These are phyloP conservation scores for Diplazon laetatorius DNA, from an alignment of 2,888 invertebrate genomes.

Conservation along the genomic window DNA sequence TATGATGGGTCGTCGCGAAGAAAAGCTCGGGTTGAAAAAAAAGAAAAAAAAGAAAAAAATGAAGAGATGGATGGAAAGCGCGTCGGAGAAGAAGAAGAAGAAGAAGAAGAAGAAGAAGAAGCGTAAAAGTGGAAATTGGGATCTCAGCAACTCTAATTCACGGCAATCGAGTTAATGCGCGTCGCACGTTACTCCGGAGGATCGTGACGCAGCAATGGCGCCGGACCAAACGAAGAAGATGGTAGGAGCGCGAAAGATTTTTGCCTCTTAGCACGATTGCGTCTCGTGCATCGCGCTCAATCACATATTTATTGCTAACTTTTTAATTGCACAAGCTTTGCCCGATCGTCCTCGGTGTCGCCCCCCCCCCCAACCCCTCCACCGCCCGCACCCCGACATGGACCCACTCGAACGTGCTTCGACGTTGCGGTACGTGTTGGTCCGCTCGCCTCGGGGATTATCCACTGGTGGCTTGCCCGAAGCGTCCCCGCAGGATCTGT, in stretches of 20 bases:
- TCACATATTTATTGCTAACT: constrained; percentile 64
- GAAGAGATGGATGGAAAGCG: constrained; percentile 12
- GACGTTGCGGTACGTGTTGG: constrained; percentile 20
- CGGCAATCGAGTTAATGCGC: constrained; percentile 69
- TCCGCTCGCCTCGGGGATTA: constrained; percentile 41
- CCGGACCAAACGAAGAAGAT: background rate
- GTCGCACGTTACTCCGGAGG: constrained; percentile 38
- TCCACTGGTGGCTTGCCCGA: constrained; percentile 19
- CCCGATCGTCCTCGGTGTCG: constrained; percentile 28
- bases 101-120: constrained; percentile 16
- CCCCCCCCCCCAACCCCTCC: no score
- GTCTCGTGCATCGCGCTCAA: constrained; percentile 51
- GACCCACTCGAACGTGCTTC: constrained; percentile 49
- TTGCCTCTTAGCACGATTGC: constrained; percentile 72
- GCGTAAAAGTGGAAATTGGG: constrained; percentile 13
- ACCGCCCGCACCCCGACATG: no score
- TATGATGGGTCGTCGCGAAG: constrained; percentile 38
- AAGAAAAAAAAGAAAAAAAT: constrained; percentile 17
- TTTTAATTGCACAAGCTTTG: constrained; percentile 64
- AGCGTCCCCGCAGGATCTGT: constrained; percentile 13
- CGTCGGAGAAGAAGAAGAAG: constrained; percentile 10
- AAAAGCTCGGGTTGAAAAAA: constrained; percentile 34
- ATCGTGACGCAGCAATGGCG: constrained; percentile 7
- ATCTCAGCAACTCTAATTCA: constrained; percentile 63
- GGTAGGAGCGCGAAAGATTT: constrained; percentile 63